Evolutionary conservation across 2,113 vertebrate species (phyloP).

Genomic region (Turdus rufiventris): DNA sequence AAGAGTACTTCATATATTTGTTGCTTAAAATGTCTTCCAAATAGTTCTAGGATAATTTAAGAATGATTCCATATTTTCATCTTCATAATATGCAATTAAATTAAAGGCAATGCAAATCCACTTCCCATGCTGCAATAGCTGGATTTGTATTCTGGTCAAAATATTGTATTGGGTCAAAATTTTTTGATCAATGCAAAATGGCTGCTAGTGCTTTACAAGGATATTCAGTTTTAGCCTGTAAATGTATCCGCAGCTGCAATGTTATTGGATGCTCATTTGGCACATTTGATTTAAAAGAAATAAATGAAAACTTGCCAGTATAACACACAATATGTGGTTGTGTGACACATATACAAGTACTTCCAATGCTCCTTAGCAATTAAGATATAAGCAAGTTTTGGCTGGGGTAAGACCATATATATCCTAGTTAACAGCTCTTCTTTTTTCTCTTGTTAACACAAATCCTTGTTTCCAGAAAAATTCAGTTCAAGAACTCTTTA

Average conservation of each 20-base stretch:
- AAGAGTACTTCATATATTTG: not conserved
- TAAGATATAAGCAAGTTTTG: not conserved
- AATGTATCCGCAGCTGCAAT: not conserved
- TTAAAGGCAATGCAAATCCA: not conserved
- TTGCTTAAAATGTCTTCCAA: not conserved
- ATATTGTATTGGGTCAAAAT: not conserved
- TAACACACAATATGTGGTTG: not conserved
- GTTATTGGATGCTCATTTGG: not conserved
- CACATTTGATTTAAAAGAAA: not conserved
- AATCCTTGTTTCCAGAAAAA: not conserved
- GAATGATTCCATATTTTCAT: not conserved
- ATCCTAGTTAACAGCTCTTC: not conserved
- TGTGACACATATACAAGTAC: not conserved
- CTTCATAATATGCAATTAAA: not conserved
- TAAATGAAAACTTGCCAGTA: not conserved
- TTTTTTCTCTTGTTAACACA: not conserved
- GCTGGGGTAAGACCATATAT: not conserved
- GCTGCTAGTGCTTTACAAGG: not conserved
- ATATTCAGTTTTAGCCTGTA: not conserved
- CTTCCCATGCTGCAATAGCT: not conserved
- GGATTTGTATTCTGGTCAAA: not conserved
- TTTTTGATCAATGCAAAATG: not conserved
- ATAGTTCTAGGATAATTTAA: not conserved
- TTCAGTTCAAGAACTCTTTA: not conserved
- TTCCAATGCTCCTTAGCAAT: not conserved